Evolutionary conservation across 2,888 invertebrate genomes (phyloP), one percentile per base, ranked within the genome.

Genomic region (Strigamia transsilvanica): DNA sequence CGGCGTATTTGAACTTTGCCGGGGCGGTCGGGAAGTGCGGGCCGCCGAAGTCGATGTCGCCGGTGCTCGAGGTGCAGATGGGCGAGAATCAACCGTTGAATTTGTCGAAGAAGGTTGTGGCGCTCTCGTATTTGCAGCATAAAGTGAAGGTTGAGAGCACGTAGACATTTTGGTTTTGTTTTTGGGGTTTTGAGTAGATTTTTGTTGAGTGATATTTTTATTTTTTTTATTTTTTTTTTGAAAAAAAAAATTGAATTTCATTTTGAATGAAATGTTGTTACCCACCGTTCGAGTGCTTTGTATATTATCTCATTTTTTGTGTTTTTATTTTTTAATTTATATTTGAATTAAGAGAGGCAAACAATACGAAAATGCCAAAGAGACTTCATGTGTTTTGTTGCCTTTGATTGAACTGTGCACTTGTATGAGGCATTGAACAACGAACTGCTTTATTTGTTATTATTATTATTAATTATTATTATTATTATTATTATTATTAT

Each of bases 61-160:
- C 86, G 85, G 89, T 92, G 87, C 89, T 93, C 86, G 94, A 94
- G 87, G 90, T 95, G 85, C 94, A 94, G 88, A 94, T 94, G 85
- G 94, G 94, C 18, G 85, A 86, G 51, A 83, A 85, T 85, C 94
- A 94, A 88, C 96, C 96, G 82, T 90, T 96, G 85, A 96, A 96
- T 91, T 91, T 96, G 86, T 96, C 95, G 88, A 96, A 95, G 89
- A 94, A 94, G 87, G 93, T 93, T 84, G 93, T 93, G n/a, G n/a
- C n/a, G 85, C 92, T 93, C 85, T 93, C 93, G 18, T 81, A 79
- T 32, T 66, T 66, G 12, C 66, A 66, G 2, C 51, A 51, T 27
- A 66, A 66, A 66, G 66, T 66, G 66, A 66, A 66, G 13, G 9
- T 66, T 6, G 66, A 66, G 66, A 66, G 66, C 15, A 27, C 66